These are phyloP conservation scores for Plebejus anna DNA, from an alignment of 2,888 invertebrate species.

Conservation along the genomic window DNA sequence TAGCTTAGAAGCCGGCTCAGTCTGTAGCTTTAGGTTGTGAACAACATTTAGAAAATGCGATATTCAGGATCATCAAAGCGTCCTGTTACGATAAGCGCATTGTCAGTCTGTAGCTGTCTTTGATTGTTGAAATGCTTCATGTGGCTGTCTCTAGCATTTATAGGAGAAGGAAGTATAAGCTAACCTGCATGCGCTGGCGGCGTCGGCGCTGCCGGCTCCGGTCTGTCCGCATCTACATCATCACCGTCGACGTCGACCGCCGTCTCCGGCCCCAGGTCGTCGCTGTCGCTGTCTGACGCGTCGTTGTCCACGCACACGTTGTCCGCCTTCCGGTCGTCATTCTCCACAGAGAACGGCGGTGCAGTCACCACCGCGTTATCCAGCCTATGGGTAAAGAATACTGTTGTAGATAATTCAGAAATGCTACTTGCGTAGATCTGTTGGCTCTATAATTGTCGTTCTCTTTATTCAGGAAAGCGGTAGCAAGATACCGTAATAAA, in stretches of 20 bases:
- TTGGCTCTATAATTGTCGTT: too few species aligned
- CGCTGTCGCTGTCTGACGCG: slow-evolving; percentile 79
- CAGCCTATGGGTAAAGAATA: slow-evolving; percentile 51
- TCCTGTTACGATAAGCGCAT: too few species aligned
- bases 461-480: too few species aligned
- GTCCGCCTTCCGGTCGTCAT: slow-evolving; percentile 54
- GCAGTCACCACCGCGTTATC: slow-evolving; percentile 74
- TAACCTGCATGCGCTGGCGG: slow-evolving; percentile 81
- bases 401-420: background rate
- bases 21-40: too few species aligned
- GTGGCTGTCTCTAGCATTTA: too few species aligned
- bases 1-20: too few species aligned
- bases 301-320: slow-evolving; percentile 58
- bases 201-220: slow-evolving; percentile 76
- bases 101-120: too few species aligned
- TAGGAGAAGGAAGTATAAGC: slow-evolving; percentile 34
- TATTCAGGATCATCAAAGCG: too few species aligned
- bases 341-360: slow-evolving; percentile 68
- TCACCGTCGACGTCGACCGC: slow-evolving; percentile 84
- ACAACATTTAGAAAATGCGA: too few species aligned
- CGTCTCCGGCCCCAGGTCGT: slow-evolving; percentile 87
- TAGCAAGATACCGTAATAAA: too few species aligned
- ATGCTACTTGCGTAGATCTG: too few species aligned
- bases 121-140: too few species aligned
- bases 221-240: slow-evolving; percentile 52